Evolutionary conservation across 1,140 invertebrate species (phyloP).

Genomic region (Hypsibius dujardini): DNA sequence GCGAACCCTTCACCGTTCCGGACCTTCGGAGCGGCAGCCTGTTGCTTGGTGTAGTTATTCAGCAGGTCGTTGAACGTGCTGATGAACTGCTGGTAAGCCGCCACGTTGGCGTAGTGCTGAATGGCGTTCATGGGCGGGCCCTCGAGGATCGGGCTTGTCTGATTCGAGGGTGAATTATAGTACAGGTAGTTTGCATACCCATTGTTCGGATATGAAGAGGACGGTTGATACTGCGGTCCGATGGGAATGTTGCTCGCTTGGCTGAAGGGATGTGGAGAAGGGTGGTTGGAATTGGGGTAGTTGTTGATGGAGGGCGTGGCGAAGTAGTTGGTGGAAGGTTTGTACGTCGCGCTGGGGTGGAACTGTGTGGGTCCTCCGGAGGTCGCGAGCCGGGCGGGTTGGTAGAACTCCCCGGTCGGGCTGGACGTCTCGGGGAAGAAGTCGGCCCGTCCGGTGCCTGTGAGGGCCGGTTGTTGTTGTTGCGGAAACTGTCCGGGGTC

Average conservation of each 20-base stretch:
- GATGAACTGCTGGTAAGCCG: conserved; percentile 3
- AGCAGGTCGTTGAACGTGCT: conserved; percentile 8
- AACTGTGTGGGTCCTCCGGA: not conserved
- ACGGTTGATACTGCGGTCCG: not conserved
- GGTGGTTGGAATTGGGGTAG: not conserved
- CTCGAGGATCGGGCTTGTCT: not conserved
- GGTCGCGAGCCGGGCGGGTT: not conserved
- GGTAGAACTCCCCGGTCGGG: too few relatives aligned
- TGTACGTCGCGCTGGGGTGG: not conserved
- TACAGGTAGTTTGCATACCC: not conserved
- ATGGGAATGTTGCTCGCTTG: too few relatives aligned
- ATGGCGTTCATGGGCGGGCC: not conserved
- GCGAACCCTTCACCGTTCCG: not conserved
- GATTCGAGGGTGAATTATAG: too few relatives aligned
- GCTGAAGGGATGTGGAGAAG: not conserved
- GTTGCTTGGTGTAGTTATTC: not conserved
- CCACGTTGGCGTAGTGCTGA: conserved; percentile 11
- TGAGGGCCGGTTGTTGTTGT: not conserved
- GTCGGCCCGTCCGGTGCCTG: not conserved
- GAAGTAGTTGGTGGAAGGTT: not conserved
- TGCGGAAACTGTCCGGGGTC: not conserved
- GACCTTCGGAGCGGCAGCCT: not conserved
- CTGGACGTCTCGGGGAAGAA: not conserved
- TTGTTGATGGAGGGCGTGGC: not conserved
- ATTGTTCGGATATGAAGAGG: not conserved